A percentile compares a stretch with the other conserved stretches of the same genome.
These are phyloP conservation scores for Stichopus chloronotus DNA, from an alignment of 35 echinoderm and acorn worm genomes.

Conservation along the genomic window DNA sequence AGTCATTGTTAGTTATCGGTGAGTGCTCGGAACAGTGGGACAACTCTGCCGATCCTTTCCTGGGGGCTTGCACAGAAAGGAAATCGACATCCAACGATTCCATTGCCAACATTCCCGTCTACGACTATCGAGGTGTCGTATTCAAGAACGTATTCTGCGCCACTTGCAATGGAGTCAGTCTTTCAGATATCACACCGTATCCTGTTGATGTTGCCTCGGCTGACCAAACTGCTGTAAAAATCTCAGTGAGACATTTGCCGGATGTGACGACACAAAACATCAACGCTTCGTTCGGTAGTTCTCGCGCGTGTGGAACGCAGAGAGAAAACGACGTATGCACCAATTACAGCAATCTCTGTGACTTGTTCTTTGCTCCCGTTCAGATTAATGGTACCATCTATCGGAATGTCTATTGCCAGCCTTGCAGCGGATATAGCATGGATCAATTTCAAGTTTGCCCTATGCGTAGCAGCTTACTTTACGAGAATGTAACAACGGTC, in stretches of 20 bases:
- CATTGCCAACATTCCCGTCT: conserved; percentile 40
- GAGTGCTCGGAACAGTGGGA: neutral
- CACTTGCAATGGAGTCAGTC: conserved; percentile 22
- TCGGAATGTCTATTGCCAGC: neutral
- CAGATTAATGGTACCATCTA: neutral
- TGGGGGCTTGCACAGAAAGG: neutral
- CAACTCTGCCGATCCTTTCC: neutral
- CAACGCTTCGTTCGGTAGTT: neutral
- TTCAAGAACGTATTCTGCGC: conserved; percentile 58
- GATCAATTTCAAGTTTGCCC: neutral
- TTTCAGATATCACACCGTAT: conserved; percentile 19
- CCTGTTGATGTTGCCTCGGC: neutral
- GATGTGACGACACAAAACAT: too few species aligned
- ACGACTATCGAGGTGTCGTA: neutral
- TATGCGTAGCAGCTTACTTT: neutral
- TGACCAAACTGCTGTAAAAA: too few species aligned
- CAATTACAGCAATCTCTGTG: neutral
- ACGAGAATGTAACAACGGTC: neutral
- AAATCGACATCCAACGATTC: neutral
- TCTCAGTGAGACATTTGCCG: neutral
- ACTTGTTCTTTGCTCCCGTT: neutral
- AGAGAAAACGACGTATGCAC: neutral
- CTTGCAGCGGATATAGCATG: neutral
- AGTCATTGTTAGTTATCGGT: neutral
- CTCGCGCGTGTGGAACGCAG: neutral